Percentiles rank a stretch among this genome's conserved stretches.
Evolutionary conservation across 2,113 vertebrate genomes (phyloP).

Genomic region (Turnix velox): DNA sequence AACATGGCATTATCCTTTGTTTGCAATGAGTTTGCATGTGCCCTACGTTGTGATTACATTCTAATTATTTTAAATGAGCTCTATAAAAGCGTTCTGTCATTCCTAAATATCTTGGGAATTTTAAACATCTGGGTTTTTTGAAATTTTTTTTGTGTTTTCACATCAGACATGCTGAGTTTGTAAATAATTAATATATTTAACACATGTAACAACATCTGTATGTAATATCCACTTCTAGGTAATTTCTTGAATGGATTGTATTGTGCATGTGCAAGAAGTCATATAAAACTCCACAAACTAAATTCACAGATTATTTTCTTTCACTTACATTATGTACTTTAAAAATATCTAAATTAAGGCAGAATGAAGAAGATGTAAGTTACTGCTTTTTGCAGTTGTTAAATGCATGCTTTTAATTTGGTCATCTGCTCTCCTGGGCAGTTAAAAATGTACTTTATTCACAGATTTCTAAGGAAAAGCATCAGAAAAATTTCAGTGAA

Average conservation of each 20-base stretch:
- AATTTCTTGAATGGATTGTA: not conserved
- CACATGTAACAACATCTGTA: not conserved
- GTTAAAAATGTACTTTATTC: not conserved
- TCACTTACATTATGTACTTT: not conserved
- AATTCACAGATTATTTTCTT: not conserved
- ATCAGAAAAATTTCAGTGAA: not conserved
- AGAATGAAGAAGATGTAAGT: not conserved
- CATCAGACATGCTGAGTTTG: not conserved
- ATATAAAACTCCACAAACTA: not conserved
- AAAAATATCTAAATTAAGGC: not conserved
- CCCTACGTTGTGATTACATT: slow-evolving; percentile 45
- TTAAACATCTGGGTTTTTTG: not conserved
- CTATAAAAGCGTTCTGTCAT: slow-evolving; percentile 60
- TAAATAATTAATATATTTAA: not conserved
- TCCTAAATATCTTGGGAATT: slow-evolving; percentile 22
- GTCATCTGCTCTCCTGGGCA: not conserved
- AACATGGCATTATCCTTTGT: slow-evolving; percentile 62
- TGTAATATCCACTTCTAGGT: not conserved
- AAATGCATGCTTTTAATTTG: not conserved
- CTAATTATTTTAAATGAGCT: slow-evolving; percentile 65
- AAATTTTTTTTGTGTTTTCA: not conserved
- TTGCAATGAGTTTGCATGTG: slow-evolving; percentile 39
- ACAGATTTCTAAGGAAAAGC: not conserved
- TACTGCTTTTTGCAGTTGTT: not conserved
- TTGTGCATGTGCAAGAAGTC: not conserved